These are phyloP conservation scores for Aphelenchoides bicaudatus DNA, from an alignment of 2,888 invertebrate species.

Conservation along the genomic window DNA sequence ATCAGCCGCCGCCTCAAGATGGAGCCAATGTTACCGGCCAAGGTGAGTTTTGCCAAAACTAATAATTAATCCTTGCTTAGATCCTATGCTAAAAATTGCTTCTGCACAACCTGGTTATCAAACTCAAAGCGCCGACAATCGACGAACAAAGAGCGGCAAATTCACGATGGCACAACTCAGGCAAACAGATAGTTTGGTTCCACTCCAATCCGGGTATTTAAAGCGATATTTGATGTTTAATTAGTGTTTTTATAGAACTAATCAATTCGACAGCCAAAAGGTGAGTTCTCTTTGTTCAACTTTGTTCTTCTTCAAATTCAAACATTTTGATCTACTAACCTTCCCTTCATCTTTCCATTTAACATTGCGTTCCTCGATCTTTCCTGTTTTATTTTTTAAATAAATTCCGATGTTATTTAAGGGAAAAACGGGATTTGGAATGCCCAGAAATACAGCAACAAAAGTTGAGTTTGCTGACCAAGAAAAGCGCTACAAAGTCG, in stretches of 20 bases:
- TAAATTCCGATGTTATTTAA: conserved; percentile 21
- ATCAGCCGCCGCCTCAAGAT: conserved; percentile 8
- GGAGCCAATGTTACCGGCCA: conserved; percentile 11
- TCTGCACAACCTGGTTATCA: conserved; percentile 6
- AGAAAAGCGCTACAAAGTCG: conserved; percentile 45
- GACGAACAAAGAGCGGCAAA: conserved; percentile 39
- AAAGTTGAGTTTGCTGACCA: conserved; percentile 50
- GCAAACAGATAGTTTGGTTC: conserved; percentile 58
- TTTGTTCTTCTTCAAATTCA: conserved; percentile 9
- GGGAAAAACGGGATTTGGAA: conserved; percentile 59
- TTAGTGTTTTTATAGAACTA: conserved; percentile 52
- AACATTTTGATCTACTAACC: not conserved
- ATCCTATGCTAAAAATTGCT: conserved; percentile 20
- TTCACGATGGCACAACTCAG: conserved; percentile 43
- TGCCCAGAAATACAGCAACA: conserved; percentile 56
- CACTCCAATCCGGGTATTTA: conserved; percentile 45
- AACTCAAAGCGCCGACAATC: conserved; percentile 25
- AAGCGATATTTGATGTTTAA: no score
- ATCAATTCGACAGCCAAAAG: conserved; percentile 55
- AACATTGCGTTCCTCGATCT: not conserved
- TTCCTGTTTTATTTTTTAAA: not conserved
- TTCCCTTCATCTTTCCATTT: not conserved
- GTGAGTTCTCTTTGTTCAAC: conserved; percentile 30
- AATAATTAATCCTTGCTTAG: no score
- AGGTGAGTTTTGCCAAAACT: not conserved